Conservation (phyloP, 2,797 vertebrate genomes). For the Galago senegalensis region DNA sequence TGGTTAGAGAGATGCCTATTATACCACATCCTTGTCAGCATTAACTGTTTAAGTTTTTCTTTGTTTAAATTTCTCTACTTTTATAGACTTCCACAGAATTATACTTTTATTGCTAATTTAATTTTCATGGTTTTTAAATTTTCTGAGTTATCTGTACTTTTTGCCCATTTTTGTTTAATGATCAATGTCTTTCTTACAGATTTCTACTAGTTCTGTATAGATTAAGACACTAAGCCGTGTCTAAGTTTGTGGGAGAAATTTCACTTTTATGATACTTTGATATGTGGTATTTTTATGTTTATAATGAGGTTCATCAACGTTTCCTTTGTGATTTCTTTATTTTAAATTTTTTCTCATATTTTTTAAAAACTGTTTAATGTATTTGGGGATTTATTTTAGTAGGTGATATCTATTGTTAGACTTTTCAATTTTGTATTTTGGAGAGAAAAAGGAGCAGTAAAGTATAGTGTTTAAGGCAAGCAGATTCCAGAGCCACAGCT, state of each 20-base stretch:
- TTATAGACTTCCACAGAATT: neutral
- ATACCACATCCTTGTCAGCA: neutral
- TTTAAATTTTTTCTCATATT: neutral
- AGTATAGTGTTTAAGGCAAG: neutral
- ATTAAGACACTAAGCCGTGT: neutral
- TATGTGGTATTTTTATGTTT: slow-evolving; percentile 10
- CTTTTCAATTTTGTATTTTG: neutral
- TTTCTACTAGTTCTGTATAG: neutral
- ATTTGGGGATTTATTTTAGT: neutral
- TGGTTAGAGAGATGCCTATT: neutral
- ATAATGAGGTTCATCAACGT: neutral
- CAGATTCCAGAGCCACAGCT: neutral
- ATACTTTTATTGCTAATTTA: slow-evolving; percentile 31
- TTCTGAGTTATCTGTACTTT: slow-evolving; percentile 7
- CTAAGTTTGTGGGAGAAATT: neutral
- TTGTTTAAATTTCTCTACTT: neutral
- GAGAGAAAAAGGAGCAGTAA: neutral
- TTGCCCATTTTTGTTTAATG: neutral
- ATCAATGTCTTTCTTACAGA: neutral
- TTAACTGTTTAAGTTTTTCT: neutral
- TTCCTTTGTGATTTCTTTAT: neutral
- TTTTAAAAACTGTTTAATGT: neutral
- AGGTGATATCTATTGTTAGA: neutral
- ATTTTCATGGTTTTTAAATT: slow-evolving; percentile 38
- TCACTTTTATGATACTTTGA: slow-evolving; percentile 24